Conservation (phyloP, 2,113 vertebrate genomes). For the Nothobranchius kuhntae region DNA sequence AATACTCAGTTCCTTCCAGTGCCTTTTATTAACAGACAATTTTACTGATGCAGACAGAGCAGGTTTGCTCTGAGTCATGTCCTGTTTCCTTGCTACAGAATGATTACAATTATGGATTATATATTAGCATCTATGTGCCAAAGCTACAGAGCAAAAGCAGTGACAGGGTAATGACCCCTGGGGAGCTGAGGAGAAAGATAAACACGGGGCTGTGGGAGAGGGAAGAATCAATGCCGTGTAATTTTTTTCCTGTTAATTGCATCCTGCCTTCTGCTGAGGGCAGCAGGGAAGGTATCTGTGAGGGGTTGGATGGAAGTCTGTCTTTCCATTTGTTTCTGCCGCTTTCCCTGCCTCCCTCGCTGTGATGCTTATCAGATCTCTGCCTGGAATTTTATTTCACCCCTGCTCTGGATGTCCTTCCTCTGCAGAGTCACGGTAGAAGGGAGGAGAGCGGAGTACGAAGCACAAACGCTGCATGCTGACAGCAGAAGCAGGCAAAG, state of each 20-base stretch:
- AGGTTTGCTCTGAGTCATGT: conserved; percentile 42
- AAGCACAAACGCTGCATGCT: conserved; percentile 6
- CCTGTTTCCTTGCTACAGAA: conserved; percentile 27
- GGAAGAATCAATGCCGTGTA: conserved; percentile 62
- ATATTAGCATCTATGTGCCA: conserved; percentile 49
- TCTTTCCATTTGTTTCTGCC: conserved; percentile 30
- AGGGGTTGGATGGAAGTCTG: conserved; percentile 45
- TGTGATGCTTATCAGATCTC: conserved; percentile 31
- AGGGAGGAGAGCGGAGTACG: conserved; percentile 7
- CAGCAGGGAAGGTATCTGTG: conserved; percentile 63
- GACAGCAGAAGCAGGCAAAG: conserved; percentile 20
- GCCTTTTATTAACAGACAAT: not conserved
- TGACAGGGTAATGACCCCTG: conserved; percentile 35
- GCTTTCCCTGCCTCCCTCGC: conserved; percentile 12
- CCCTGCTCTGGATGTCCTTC: conserved; percentile 34
- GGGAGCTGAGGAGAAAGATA: conserved; percentile 43
- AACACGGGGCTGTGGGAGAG: conserved; percentile 42
- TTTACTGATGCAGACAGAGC: not conserved
- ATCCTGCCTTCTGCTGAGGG: conserved; percentile 69
- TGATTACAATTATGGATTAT: conserved; percentile 56
- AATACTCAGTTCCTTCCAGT: not conserved
- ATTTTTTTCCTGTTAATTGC: conserved; percentile 68
- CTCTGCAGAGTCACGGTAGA: conserved; percentile 64
- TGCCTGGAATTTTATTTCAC: conserved; percentile 35
- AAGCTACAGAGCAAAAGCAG: conserved; percentile 46